Evolutionary conservation across 2,113 vertebrate genomes (phyloP), one percentile per base, ranked within the genome.

Genomic region (Oryzias celebensis): DNA sequence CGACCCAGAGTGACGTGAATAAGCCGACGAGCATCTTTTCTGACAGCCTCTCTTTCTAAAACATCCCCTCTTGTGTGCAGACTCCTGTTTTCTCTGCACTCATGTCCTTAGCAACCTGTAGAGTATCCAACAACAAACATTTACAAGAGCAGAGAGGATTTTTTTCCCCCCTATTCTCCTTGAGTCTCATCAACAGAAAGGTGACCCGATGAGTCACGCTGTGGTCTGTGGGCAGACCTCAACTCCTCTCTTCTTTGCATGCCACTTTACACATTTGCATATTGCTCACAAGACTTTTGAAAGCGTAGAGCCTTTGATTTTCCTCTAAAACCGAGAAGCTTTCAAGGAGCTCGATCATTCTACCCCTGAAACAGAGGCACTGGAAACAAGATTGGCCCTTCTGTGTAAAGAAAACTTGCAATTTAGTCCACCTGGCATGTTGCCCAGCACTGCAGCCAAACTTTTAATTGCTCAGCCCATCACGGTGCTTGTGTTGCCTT

Each of bases 41-140:
- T 81, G 46, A 69, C 70, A 7, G 53, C 1, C 36, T 62, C 68
- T 77, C 54, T 81, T 77, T 69, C 24, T 49, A 48, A 76, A 72
- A 69, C 53, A 53, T 60, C 64, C 50, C 43, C 68, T 61, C 84
- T 70, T 85, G 78, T 82, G 60, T 50, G 59, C 76, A 64, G 72
- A 62, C 76, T 68, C 65, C 63, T 59, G 59, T 78, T 81, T 79
- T 47, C 48, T 46, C 58, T 41, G 68, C 85, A 85, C 86, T 90
- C 64, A 58, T 66, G 79, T 69, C 84, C 85, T 82, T 86, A 86
- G 81, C 87, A 88, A 88, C 87, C 73, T 42, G 3, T 69, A 10
- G 52, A 83, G 85, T 85, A 79, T 82, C 83, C 65, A 85, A 85
- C 85, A 87, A 86, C 87, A 85, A 81, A 82, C 77, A 28, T 65